Evolutionary conservation across 2,797 vertebrate species (phyloP).

Genomic region (Karalla daura): DNA sequence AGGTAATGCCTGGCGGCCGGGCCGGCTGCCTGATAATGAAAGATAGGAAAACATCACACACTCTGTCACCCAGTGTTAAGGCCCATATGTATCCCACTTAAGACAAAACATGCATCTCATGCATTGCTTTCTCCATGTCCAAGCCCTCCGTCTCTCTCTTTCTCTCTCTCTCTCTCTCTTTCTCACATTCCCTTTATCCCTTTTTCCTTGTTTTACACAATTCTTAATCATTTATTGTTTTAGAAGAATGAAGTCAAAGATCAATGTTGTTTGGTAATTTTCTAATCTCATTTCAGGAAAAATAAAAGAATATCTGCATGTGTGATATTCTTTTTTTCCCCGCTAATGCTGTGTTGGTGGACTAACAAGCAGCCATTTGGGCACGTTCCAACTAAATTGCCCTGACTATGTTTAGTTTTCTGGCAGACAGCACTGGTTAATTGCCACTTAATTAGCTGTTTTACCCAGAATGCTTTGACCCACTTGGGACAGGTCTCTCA

Average conservation of each 20-base stretch:
- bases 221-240: constrained; percentile 58
- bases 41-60: constrained; percentile 86
- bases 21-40: constrained; percentile 83
- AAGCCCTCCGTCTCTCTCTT: constrained; percentile 14
- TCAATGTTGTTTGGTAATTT: constrained; percentile 55
- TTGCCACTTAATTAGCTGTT: constrained; percentile 85
- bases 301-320: constrained; percentile 50
- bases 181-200: constrained; percentile 4
- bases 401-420: constrained; percentile 77
- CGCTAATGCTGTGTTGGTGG: constrained; percentile 25
- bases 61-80: constrained; percentile 81
- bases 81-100: constrained; percentile 81
- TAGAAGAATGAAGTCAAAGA: constrained; percentile 42
- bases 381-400: constrained; percentile 71
- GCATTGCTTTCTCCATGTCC: constrained; percentile 53
- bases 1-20: constrained; percentile 82
- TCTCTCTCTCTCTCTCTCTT: constrained; percentile 9
- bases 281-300: constrained; percentile 43
- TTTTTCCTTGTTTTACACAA: constrained; percentile 39
- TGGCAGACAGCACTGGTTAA: constrained; percentile 82
- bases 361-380: constrained; percentile 71
- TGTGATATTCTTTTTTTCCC: neutral
- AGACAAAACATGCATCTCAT: constrained; percentile 75
- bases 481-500: constrained; percentile 85
- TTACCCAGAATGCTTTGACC: constrained; percentile 80